phyloP scores from a whole-genome alignment of 1,140 invertebrate genomes.

The Mesaphorura yosii region DNA sequence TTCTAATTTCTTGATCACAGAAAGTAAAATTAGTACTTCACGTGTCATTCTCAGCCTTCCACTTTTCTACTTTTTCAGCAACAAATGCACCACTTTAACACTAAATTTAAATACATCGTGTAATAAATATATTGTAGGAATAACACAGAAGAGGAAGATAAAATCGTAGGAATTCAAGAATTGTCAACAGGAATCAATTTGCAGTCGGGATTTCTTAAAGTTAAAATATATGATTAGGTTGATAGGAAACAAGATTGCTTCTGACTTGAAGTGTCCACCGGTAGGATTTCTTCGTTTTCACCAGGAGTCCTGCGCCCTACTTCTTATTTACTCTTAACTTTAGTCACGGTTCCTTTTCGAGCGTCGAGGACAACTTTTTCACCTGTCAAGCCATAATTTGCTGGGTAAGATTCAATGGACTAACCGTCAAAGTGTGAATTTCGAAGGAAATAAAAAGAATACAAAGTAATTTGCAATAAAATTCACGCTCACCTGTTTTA shows the following conservation, averaged over 20 bases:
- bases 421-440: too few relatives aligned
- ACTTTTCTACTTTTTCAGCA: too few relatives aligned
- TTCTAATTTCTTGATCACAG: background rate
- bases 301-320: background rate
- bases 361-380: slow-evolving; percentile 31
- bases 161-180: too few relatives aligned
- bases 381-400: slow-evolving; percentile 8
- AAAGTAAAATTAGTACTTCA: background rate
- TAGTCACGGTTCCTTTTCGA: slow-evolving; percentile 30
- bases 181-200: too few relatives aligned
- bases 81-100: too few relatives aligned
- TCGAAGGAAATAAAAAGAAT: background rate
- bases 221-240: too few relatives aligned
- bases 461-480: background rate
- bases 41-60: background rate
- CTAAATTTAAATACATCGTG: too few relatives aligned
- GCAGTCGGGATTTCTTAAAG: too few relatives aligned
- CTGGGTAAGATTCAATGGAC: background rate
- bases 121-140: too few relatives aligned
- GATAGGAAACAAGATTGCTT: too few relatives aligned
- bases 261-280: too few relatives aligned
- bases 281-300: background rate
- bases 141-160: too few relatives aligned
- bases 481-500: slow-evolving; percentile 45
- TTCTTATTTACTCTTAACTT: slow-evolving; percentile 14